Evolutionary conservation across 2,797 vertebrate genomes (phyloP).

Genomic region (Erpetoichthys calabaricus): DNA sequence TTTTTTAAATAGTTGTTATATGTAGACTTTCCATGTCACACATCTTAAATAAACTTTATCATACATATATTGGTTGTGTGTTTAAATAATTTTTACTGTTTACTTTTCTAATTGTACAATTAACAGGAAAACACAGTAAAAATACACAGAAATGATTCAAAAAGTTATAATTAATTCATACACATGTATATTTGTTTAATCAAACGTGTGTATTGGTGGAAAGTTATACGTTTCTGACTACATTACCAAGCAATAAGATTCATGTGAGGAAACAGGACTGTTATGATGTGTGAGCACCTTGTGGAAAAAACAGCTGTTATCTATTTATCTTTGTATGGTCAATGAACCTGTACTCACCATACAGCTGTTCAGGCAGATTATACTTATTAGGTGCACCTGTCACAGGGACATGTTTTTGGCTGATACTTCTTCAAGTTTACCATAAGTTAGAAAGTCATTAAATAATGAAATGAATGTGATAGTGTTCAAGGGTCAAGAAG

Average conservation of each 20-base stretch:
- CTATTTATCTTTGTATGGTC: constrained; percentile 66
- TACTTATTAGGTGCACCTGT: constrained; percentile 56
- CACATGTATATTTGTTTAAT: too few species aligned
- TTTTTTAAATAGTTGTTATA: too few species aligned
- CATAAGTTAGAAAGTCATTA: constrained; percentile 9
- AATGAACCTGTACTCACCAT: constrained; percentile 46
- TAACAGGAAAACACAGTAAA: too few species aligned
- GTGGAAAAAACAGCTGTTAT: constrained; percentile 62
- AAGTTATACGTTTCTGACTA: constrained; percentile 14
- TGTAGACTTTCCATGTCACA: too few species aligned
- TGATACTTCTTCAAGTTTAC: not conserved
- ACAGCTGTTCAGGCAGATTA: constrained; percentile 49
- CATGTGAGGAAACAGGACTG: constrained; percentile 27
- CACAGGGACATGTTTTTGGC: constrained; percentile 21
- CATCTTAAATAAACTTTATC: too few species aligned
- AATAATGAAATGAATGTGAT: constrained; percentile 1
- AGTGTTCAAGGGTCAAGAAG: too few species aligned
- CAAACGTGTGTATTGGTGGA: not conserved
- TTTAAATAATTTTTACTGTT: too few species aligned
- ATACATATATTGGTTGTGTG: too few species aligned
- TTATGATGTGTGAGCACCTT: constrained; percentile 41
- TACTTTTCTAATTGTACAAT: too few species aligned
- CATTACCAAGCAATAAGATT: constrained; percentile 33
- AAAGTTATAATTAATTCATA: too few species aligned
- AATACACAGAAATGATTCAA: too few species aligned